These are phyloP conservation scores for Chroicocephalus ridibundus DNA, from an alignment of 2,113 vertebrate species.

Conservation along the genomic window DNA sequence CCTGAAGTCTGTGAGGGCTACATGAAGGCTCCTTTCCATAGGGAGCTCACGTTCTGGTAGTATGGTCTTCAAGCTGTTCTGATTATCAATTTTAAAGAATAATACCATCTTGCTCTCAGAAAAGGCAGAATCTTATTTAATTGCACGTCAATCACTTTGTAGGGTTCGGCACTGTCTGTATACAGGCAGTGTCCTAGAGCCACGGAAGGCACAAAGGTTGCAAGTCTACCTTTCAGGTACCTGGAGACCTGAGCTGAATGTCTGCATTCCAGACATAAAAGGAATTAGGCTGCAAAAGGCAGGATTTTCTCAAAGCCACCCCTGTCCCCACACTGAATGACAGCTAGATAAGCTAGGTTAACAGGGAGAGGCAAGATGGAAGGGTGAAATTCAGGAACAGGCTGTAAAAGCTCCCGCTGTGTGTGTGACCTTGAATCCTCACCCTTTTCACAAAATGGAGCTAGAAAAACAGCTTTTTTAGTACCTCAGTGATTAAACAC, in stretches of 20 bases:
- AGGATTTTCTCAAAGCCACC: background rate
- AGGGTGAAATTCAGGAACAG: background rate
- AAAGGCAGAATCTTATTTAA: background rate
- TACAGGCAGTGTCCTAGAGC: background rate
- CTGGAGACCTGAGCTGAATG: background rate
- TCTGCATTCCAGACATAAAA: background rate
- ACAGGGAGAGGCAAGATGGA: background rate
- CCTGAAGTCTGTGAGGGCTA: background rate
- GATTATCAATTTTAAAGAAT: background rate
- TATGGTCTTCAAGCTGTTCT: background rate
- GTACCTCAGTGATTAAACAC: background rate
- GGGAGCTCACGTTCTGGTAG: background rate
- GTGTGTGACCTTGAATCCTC: constrained; percentile 22
- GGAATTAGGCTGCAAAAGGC: background rate
- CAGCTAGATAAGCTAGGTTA: background rate
- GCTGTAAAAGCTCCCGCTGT: background rate
- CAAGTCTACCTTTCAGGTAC: background rate
- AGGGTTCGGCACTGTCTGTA: background rate
- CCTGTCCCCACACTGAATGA: background rate
- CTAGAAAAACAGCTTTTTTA: background rate
- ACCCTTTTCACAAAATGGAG: background rate
- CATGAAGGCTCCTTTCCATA: background rate
- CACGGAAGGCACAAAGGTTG: background rate
- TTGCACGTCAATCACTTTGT: background rate
- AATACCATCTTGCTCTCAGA: background rate